A percentile compares a stretch with the other conserved stretches of the same genome.
Conservation (phyloP, 2,113 vertebrate species). For the Aegithalos caudatus region DNA sequence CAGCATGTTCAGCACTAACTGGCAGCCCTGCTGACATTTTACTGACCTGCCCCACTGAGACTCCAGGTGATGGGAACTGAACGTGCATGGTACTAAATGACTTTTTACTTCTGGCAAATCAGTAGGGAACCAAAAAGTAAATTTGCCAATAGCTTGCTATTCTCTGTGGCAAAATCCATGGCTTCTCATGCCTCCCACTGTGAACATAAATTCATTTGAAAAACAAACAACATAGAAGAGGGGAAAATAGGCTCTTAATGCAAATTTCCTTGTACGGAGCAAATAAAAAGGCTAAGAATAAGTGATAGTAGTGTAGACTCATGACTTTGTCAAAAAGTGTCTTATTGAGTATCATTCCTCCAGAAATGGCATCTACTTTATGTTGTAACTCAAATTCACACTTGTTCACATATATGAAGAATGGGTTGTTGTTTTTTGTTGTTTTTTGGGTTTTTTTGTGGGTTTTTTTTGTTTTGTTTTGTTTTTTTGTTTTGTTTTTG, state of each 20-base stretch:
- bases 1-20: background rate
- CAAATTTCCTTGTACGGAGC: background rate
- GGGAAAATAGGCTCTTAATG: background rate
- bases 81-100: background rate
- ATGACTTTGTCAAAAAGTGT: background rate
- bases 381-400: background rate
- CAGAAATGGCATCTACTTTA: background rate
- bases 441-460: too few relatives aligned
- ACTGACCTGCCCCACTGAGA: background rate
- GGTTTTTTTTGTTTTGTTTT: too few relatives aligned
- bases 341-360: background rate
- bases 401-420: background rate
- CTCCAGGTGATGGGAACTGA: background rate
- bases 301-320: background rate
- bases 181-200: background rate
- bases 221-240: conserved; percentile 11
- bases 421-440: background rate
- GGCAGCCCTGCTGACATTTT: background rate
- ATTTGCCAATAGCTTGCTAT: background rate
- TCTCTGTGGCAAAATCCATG: background rate
- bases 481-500: background rate
- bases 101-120: background rate
- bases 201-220: conserved; percentile 19
- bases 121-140: background rate
- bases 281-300: conserved; percentile 10